These are phyloP conservation scores for Nycticorax nycticorax DNA, from an alignment of 2,113 vertebrate genomes.

Conservation along the genomic window DNA sequence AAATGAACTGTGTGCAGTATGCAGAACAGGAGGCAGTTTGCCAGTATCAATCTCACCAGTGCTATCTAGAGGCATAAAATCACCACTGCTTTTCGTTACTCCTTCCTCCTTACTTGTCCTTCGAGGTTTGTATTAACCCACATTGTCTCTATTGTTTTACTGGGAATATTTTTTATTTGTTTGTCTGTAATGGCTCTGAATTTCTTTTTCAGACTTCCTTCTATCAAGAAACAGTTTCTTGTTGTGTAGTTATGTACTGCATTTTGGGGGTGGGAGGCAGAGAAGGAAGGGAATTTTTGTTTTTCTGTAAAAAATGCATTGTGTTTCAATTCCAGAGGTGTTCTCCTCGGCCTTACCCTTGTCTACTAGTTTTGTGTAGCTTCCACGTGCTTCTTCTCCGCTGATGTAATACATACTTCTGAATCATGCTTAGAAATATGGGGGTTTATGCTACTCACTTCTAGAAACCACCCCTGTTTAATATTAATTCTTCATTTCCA, in stretches of 20 bases:
- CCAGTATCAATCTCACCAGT: background rate
- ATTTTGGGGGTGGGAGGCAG: background rate
- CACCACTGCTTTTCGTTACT: background rate
- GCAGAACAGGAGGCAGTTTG: background rate
- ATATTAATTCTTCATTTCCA: background rate
- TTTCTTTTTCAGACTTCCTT: background rate
- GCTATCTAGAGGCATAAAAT: conserved; percentile 13
- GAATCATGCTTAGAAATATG: background rate
- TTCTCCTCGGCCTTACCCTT: background rate
- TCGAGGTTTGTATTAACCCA: background rate
- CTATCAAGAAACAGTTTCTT: background rate
- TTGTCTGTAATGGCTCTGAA: background rate
- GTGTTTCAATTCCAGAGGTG: background rate
- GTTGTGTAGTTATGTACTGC: background rate
- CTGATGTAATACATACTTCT: background rate
- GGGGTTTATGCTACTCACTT: accelerated
- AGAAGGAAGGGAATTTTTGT: background rate
- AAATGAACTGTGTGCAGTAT: background rate
- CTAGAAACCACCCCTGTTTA: background rate
- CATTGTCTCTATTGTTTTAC: background rate
- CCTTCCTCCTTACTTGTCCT: background rate
- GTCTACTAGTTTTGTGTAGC: background rate
- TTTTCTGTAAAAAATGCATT: background rate
- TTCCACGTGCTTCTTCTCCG: accelerated
- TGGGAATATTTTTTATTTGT: background rate